Percentiles rank a stretch among this genome's conserved stretches.
Conservation (phyloP, 2,888 invertebrate genomes). For the Sminthurinus aureus region DNA sequence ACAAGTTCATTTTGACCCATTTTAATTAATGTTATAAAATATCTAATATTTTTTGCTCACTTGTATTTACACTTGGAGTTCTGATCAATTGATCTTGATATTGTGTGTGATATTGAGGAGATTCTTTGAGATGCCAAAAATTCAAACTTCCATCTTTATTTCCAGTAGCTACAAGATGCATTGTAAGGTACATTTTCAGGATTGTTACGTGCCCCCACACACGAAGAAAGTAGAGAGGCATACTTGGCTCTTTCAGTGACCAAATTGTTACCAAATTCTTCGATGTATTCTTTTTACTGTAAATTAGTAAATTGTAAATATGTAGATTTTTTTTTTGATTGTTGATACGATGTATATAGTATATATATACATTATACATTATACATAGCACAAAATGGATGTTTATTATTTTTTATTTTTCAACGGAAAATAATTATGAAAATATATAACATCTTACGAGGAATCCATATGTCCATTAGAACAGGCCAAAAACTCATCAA, state of each 20-base stretch:
- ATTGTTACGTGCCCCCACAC: slow-evolving; percentile 57
- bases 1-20: background rate
- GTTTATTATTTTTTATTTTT: no score
- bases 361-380: no score
- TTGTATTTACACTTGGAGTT: slow-evolving; percentile 55
- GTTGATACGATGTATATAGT: no score
- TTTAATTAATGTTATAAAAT: background rate
- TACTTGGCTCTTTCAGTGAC: slow-evolving; percentile 57
- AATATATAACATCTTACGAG: background rate
- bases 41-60: slow-evolving; percentile 38
- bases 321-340: no score
- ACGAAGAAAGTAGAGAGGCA: slow-evolving; percentile 53
- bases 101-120: slow-evolving; percentile 50
- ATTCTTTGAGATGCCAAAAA: slow-evolving; percentile 55
- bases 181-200: slow-evolving; percentile 46
- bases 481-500: slow-evolving; percentile 55
- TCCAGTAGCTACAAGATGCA: slow-evolving; percentile 50
- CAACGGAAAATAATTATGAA: slow-evolving; percentile 25
- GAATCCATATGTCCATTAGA: slow-evolving; percentile 47
- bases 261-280: slow-evolving; percentile 56
- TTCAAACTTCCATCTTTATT: slow-evolving; percentile 55
- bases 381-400: no score
- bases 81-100: slow-evolving; percentile 57
- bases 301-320: background rate
- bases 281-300: slow-evolving; percentile 49